phyloP scores from a whole-genome alignment of 2,797 vertebrate genomes.

The Mastacembelus armatus region DNA sequence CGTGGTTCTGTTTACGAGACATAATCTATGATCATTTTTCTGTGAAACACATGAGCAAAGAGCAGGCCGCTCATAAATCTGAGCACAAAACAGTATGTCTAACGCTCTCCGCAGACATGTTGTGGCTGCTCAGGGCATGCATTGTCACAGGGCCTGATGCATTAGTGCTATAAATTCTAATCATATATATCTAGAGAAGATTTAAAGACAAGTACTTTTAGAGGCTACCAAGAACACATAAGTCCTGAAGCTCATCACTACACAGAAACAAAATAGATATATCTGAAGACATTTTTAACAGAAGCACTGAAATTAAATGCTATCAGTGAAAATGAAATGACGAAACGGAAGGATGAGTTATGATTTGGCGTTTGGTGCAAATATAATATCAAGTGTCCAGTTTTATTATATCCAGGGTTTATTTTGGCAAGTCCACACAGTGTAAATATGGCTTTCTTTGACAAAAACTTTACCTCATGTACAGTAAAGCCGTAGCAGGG shows the following conservation, averaged over 20 bases:
- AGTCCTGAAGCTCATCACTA: not conserved
- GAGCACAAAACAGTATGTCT: conserved; percentile 56
- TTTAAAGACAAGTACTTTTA: conserved; percentile 38
- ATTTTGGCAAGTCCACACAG: conserved; percentile 29
- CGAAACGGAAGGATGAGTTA: conserved; percentile 9
- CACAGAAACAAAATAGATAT: not conserved
- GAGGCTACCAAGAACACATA: conserved; percentile 32
- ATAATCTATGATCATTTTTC: conserved; percentile 60
- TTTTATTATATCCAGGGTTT: too few species aligned
- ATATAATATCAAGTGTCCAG: conserved; percentile 17
- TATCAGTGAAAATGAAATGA: not conserved
- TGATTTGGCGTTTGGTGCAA: conserved; percentile 17
- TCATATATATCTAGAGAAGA: conserved; percentile 63
- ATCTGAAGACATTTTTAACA: not conserved
- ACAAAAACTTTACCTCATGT: conserved; percentile 32
- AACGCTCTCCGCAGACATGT: conserved; percentile 80
- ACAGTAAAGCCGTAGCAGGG: conserved; percentile 17
- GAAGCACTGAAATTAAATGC: not conserved
- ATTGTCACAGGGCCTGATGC: conserved; percentile 68
- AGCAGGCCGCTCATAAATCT: conserved; percentile 76
- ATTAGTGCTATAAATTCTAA: conserved; percentile 68
- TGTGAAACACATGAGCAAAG: conserved; percentile 50
- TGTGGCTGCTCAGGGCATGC: conserved; percentile 69
- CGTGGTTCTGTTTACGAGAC: conserved; percentile 69
- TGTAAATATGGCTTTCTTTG: conserved; percentile 36